These are phyloP conservation scores for Samia ricini DNA, from an alignment of 1,140 invertebrate species.

Conservation along the genomic window DNA sequence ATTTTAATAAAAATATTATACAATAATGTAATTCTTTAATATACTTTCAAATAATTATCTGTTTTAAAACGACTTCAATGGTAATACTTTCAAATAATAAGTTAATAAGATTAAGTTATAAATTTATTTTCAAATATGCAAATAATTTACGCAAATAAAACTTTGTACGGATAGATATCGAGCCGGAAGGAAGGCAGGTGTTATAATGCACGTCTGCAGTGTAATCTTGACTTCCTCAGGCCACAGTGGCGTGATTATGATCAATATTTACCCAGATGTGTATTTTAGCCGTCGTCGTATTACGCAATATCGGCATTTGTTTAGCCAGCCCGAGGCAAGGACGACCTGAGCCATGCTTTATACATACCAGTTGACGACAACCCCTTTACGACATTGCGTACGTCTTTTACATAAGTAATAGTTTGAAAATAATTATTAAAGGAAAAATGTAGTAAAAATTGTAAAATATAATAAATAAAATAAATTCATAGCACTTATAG, in stretches of 20 bases:
- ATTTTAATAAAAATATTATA: not conserved
- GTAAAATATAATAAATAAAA: not conserved
- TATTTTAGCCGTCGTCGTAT: constrained; percentile 38
- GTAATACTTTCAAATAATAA: not conserved
- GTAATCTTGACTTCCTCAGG: constrained; percentile 34
- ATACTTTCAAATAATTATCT: not conserved
- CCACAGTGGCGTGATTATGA: constrained; percentile 60
- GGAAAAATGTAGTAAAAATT: not conserved
- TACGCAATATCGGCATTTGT: constrained; percentile 57
- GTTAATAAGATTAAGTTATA: too few relatives aligned
- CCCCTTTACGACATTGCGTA: constrained; percentile 26
- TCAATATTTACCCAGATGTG: constrained; percentile 70
- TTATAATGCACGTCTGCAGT: constrained; percentile 42
- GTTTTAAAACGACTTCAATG: not conserved
- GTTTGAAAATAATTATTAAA: not conserved
- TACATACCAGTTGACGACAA: constrained; percentile 36
- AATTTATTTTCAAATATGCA: not conserved
- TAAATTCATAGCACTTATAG: not conserved
- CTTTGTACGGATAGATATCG: not conserved
- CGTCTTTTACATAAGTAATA: not conserved
- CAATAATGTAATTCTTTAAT: not conserved
- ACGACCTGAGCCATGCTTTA: constrained; percentile 33
- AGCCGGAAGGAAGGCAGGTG: constrained; percentile 34
- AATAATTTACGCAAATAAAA: not conserved
- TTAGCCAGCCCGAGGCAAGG: constrained; percentile 49